phyloP scores from a whole-genome alignment of 2,113 vertebrate species.

The Python bivittatus region DNA sequence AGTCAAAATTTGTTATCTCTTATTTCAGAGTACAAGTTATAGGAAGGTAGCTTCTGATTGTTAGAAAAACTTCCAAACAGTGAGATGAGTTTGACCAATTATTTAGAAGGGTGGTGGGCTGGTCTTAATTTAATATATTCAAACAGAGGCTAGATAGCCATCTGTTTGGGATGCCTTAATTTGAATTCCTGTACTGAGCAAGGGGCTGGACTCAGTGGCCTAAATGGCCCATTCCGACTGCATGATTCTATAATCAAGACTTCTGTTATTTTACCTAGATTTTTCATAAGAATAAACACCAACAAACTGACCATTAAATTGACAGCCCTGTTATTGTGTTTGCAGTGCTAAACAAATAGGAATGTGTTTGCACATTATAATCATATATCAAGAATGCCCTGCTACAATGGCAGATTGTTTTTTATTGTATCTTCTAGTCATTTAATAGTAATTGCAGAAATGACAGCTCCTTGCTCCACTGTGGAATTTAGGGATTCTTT shows the following conservation, averaged over 20 bases:
- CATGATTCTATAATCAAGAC: neutral
- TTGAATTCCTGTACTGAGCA: neutral
- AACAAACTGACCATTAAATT: neutral
- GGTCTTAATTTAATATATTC: neutral
- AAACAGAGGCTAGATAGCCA: neutral
- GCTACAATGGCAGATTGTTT: neutral
- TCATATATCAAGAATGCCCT: neutral
- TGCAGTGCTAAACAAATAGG: neutral
- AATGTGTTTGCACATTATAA: neutral
- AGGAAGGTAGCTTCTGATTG: neutral
- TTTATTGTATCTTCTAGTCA: neutral
- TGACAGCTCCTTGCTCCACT: neutral
- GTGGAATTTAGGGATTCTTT: neutral
- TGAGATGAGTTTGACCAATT: neutral
- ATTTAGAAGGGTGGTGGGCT: neutral
- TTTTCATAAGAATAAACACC: neutral
- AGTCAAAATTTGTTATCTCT: neutral
- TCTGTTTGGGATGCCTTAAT: neutral
- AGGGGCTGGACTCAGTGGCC: neutral
- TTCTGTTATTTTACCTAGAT: neutral
- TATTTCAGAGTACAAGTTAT: neutral
- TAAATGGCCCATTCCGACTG: neutral
- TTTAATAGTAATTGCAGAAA: neutral
- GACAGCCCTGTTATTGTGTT: neutral
- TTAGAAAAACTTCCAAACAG: neutral